Evolutionary conservation across 1,140 invertebrate species (phyloP), one percentile per base, ranked within the genome.

Genomic region (Cyphomyrmex costatus): DNA sequence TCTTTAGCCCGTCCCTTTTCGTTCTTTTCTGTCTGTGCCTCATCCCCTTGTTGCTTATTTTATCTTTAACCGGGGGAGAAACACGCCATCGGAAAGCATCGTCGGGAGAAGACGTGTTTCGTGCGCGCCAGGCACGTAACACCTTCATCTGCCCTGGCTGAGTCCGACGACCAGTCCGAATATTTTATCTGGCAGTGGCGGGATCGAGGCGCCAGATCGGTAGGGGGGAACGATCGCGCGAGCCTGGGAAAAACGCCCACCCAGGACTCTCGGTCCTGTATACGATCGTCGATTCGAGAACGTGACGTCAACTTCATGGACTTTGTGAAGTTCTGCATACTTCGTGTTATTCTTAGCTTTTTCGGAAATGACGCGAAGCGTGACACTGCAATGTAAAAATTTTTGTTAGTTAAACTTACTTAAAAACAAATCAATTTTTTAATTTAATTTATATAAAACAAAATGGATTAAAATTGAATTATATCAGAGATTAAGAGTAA

Each of bases 111-210:
- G 85, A 86, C 36, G 76, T 79, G 76, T 79, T 90, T 91, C 90
- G 87, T 87, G 89, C 83, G 88, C 88, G 87, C 92, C 88, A 86
- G 86, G 77, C 88, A 92, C 93, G 89, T 93, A 93, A 93, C 93
- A 92, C 93, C 93, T 93, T 93, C 91, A 93, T 93, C 90, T 92
- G 91, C 90, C 91, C 89, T 89, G 91, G 61, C 90, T 89, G 82
- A 86, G 30, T 78, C 63, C 85, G 71, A 58, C 77, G 56, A 78
- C 86, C 78, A 86, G 88, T 82, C 88, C 83, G 88, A 90, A 92
- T 87, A 87, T 89, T 76, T 87, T 82, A 82, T 33, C 82, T 65
- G 73, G 82, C 63, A 78, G 65, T 76, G 53, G 78, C 85, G 78
- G 65, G 66, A 87, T 78, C 84, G 87, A 73, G 86, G 87, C 73